Conservation (phyloP, 1,140 invertebrate species). For the Pseudomyrmex sp. region DNA sequence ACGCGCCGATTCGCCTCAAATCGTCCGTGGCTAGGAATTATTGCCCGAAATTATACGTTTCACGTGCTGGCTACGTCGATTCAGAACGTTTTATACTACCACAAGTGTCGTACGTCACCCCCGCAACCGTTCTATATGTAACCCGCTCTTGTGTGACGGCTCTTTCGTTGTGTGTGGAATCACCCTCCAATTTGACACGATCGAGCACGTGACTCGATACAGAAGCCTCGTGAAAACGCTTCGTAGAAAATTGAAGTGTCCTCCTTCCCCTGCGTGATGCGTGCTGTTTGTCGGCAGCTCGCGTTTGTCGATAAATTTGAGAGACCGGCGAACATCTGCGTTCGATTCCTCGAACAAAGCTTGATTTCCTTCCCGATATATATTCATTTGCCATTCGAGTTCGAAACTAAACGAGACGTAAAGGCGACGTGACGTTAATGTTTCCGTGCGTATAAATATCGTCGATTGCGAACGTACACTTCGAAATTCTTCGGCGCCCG, state of each 20-base stretch:
- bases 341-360: not conserved
- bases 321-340: slow-evolving; percentile 45
- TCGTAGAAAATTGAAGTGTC: slow-evolving; percentile 37
- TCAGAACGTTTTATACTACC: slow-evolving; percentile 44
- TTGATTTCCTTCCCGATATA: not conserved
- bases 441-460: not conserved
- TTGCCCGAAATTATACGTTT: slow-evolving; percentile 71
- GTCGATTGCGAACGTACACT: not conserved
- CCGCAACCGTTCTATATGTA: not conserved
- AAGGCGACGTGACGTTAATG: not conserved
- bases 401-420: not conserved
- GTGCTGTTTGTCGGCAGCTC: not conserved
- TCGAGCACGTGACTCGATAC: slow-evolving; percentile 56
- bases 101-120: slow-evolving; percentile 20
- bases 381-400: not conserved
- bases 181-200: slow-evolving; percentile 34
- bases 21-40: slow-evolving; percentile 75
- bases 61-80: slow-evolving; percentile 40
- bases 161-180: slow-evolving; percentile 14
- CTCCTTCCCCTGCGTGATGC: not conserved
- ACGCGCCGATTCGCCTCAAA: slow-evolving; percentile 76
- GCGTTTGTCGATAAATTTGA: slow-evolving; percentile 38
- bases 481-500: not conserved
- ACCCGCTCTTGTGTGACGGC: slow-evolving; percentile 11
- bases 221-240: slow-evolving; percentile 18